These are phyloP conservation scores for Agrilus mali DNA, from an alignment of 2,888 invertebrate species.

Conservation along the genomic window DNA sequence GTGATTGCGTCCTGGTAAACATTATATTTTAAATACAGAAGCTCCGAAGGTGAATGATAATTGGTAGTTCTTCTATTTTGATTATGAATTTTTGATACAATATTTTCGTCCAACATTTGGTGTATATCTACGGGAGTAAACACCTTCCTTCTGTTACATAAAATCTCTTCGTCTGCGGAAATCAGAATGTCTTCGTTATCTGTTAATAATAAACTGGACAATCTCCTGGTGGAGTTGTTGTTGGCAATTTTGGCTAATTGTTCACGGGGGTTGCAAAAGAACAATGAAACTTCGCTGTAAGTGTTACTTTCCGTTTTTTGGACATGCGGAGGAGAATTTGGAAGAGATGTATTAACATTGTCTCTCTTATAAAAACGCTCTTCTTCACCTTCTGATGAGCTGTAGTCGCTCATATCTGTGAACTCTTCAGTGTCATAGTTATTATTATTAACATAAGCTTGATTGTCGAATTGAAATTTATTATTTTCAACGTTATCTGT, in stretches of 20 bases:
- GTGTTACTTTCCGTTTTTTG: slow-evolving; percentile 3
- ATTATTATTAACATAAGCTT: not conserved
- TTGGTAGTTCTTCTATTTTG: slow-evolving; percentile 34
- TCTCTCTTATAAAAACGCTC: too few relatives aligned
- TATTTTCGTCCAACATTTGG: slow-evolving; percentile 32
- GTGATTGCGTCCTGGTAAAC: slow-evolving; percentile 35
- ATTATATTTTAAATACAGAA: slow-evolving; percentile 39
- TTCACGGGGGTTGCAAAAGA: not conserved
- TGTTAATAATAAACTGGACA: slow-evolving; percentile 18
- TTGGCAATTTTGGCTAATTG: not conserved
- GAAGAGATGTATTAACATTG: too few relatives aligned
- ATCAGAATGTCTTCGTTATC: slow-evolving; percentile 37
- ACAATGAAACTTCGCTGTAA: too few relatives aligned
- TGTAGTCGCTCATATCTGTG: slow-evolving; percentile 39
- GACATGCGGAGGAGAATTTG: not conserved
- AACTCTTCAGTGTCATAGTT: slow-evolving; percentile 23
- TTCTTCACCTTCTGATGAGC: slow-evolving; percentile 23
- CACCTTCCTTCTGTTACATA: slow-evolving; percentile 23
- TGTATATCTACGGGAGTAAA: slow-evolving; percentile 31
- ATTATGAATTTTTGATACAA: slow-evolving; percentile 34
- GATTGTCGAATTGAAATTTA: not conserved
- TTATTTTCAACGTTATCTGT: slow-evolving; percentile 3
- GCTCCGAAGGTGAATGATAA: slow-evolving; percentile 32
- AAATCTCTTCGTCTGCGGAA: slow-evolving; percentile 32
- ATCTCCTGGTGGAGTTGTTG: not conserved